Percentiles rank a stretch among this genome's conserved stretches.
phyloP scores from a whole-genome alignment of 1,140 invertebrate species.

The Galendromus occidentalis region DNA sequence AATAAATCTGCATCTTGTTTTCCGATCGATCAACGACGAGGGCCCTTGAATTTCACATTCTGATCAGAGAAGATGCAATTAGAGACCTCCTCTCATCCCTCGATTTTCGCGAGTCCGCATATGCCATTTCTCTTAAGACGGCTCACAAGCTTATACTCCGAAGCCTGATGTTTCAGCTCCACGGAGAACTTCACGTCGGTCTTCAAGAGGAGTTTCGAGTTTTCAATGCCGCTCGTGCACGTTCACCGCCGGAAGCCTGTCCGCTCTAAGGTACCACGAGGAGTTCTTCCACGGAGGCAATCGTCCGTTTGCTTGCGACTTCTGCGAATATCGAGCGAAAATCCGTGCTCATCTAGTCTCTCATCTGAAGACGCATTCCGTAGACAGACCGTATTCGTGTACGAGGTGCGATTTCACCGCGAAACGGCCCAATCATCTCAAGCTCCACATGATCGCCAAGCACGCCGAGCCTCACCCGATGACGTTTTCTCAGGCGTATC shows the following conservation, averaged over 20 bases:
- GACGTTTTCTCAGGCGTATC: too few species aligned
- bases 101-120: too few species aligned
- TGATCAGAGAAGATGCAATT: too few species aligned
- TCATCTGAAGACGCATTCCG: neutral
- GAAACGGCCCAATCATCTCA: slow-evolving; percentile 7
- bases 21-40: too few species aligned
- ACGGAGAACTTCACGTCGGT: too few species aligned
- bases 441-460: neutral
- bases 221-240: neutral
- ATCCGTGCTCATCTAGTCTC: neutral
- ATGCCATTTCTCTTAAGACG: too few species aligned
- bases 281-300: neutral
- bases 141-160: too few species aligned
- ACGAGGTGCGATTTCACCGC: neutral
- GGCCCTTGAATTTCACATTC: too few species aligned
- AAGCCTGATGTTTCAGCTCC: too few species aligned
- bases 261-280: neutral
- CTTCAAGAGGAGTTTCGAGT: too few species aligned
- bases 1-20: too few species aligned
- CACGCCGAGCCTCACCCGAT: neutral
- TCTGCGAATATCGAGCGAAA: neutral
- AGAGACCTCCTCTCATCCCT: too few species aligned
- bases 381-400: neutral
- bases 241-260: neutral
- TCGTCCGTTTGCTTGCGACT: neutral